Base-by-base conservation (phyloP, 2,888 invertebrate species). In the Schizotus pectinicornis region DNA sequence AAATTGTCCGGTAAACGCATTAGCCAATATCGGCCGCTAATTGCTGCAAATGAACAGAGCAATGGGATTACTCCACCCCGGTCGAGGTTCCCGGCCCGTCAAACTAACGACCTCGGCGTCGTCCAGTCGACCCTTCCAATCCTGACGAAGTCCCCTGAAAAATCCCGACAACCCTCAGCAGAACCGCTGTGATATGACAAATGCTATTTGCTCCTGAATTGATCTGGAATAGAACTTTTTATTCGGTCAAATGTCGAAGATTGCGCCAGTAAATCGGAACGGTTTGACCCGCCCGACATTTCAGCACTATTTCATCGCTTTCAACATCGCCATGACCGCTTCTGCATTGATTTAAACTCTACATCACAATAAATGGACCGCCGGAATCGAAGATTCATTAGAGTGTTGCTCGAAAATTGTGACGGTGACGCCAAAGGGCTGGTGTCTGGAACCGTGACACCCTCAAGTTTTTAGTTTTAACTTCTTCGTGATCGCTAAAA, bases 1-100 rank as follows among this genome's bases (percentile, higher is more conserved):
- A 74, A 74, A 70, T 70, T 65, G 69, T 62, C 62, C 69, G 64
- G 64, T 74, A 76, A 77, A 68, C 66, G 71, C 71, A 71, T 77
- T 76, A 72, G 69, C 68, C 72, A 63, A 64, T 67, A 74, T 75
- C 75, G 64, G 69, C 69, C 70, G 72, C 73, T 78, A 78, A 78
- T 78, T 78, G 77, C 76, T 73, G 67, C 74, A 74, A 77, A 77
- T 76, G 77, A 76, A 77, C 74, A 72, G 63, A 67, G 74, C 73
- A 73, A 77, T 76, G 66, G 68, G 71, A 77, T 78, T 77, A 75
- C 72, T 63, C 68, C 68, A 67, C 69, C 73, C 72, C 67, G 59
- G 46, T 51, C 52, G 57, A 59, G 60, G 46, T 32, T 62, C 31
- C 56, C 42, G 48, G 56, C 63, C 64, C 63, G 63, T 54, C 63